Percentiles rank a stretch among this genome's conserved stretches.
phyloP scores from a whole-genome alignment of 2,888 invertebrate genomes.

The Drosophila meridiana region DNA sequence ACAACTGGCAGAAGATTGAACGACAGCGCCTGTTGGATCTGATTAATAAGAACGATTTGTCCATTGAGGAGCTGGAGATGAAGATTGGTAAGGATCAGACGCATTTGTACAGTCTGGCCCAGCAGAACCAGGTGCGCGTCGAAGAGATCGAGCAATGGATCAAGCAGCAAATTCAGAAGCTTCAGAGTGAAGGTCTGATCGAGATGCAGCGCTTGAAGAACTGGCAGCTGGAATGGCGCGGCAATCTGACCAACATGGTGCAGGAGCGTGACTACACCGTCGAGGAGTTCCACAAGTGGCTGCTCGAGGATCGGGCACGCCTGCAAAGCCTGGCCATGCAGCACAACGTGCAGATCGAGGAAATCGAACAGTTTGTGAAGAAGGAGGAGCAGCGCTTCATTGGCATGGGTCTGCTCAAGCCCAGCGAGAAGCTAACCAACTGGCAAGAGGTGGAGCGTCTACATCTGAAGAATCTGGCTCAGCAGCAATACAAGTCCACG shows the following conservation, averaged over 20 bases:
- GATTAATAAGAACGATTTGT: slow-evolving; percentile 79
- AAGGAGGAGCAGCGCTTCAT: slow-evolving; percentile 81
- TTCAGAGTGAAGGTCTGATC: slow-evolving; percentile 79
- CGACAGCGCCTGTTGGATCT: slow-evolving; percentile 77
- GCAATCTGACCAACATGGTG: slow-evolving; percentile 80
- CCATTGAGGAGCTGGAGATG: slow-evolving; percentile 80
- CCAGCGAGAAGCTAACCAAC: slow-evolving; percentile 80
- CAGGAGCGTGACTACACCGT: slow-evolving; percentile 82
- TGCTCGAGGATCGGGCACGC: slow-evolving; percentile 78
- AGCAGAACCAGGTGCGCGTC: slow-evolving; percentile 82
- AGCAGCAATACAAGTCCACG: slow-evolving; percentile 82
- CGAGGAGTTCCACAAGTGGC: slow-evolving; percentile 83
- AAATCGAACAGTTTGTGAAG: slow-evolving; percentile 82
- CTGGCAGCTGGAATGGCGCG: slow-evolving; percentile 83
- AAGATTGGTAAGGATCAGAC: slow-evolving; percentile 80
- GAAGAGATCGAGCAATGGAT: slow-evolving; percentile 84
- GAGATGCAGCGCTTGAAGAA: slow-evolving; percentile 79
- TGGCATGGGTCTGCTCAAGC: slow-evolving; percentile 81
- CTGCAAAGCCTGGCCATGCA: slow-evolving; percentile 81
- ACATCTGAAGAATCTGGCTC: slow-evolving; percentile 80
- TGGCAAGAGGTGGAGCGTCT: slow-evolving; percentile 84
- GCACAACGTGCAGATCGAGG: slow-evolving; percentile 82
- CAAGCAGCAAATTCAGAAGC: slow-evolving; percentile 79
- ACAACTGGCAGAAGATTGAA: slow-evolving; percentile 83
- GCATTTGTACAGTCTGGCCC: slow-evolving; percentile 80